Evolutionary conservation across 2,888 invertebrate genomes (phyloP), one percentile per base, ranked within the genome.

Genomic region (Rapana venosa): DNA sequence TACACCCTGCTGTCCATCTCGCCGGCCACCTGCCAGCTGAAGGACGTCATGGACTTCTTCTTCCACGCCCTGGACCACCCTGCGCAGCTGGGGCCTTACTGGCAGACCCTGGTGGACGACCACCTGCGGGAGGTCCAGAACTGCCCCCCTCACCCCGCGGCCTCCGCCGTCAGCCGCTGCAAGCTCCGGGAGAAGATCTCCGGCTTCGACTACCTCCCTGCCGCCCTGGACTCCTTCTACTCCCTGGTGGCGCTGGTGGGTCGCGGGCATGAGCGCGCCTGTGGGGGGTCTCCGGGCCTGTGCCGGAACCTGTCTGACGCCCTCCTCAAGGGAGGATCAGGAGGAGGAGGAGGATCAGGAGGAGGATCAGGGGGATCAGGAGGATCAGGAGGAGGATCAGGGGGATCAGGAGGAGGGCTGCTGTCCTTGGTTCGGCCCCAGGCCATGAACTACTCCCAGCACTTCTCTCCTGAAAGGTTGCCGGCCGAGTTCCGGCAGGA

Each of bases 181-280:
- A 17, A 56, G 47, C 56, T 85, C 30, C 35, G 74, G 26, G 83
- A 35, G 0, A 66, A 66, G 22, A 30, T 89, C 1, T 35, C 26
- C 13, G 4, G 13, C 1, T 87, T 30, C 83, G 85, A 70, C 70
- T 91, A 90, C 32, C 58, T 90, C 17, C 79, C 88, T 1, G 88
- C 85, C 17, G 90, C 90, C 11, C 83, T 92, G 20, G 92, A 92
- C 30, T 87, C 90, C 22, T 86, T 92, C n/a, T 92, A 92, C 88
- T 89, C 90, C n/a, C 70, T 92, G 22, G 92, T 91, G 1, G 84
- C 89, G n/a, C 90, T 90, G 36, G 66, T 92, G 84, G 89, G 90
- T 36, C 35, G 88, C 20, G 91, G 86, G 4, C 88, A 66, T 26
- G 22, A 77, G 15, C 20, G 56, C 61, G 13, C 56, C 36, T 90